A percentile compares a stretch with the other conserved stretches of the same genome.
Evolutionary conservation across 2,888 invertebrate species (phyloP).

Genomic region (Allacma fusca): DNA sequence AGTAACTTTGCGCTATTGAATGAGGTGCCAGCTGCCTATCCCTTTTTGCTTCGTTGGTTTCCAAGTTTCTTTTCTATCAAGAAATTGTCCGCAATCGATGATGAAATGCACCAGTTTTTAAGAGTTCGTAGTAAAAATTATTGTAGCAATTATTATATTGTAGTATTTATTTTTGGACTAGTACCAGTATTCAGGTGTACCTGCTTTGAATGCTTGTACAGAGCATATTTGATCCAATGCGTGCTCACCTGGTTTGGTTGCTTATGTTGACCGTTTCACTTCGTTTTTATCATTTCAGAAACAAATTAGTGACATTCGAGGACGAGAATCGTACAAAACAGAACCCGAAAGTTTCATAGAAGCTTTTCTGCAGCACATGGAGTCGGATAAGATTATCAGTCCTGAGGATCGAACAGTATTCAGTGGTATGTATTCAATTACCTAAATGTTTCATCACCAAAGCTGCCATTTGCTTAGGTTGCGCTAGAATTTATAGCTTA

Average conservation of each 20-base stretch:
- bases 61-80: neutral
- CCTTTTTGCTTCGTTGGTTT: neutral
- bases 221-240: neutral
- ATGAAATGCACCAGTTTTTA: neutral
- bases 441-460: too few species aligned
- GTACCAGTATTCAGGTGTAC: too few species aligned
- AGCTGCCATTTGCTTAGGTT: too few species aligned
- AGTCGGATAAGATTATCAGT: neutral
- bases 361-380: constrained; percentile 13
- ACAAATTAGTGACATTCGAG: neutral
- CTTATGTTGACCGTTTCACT: neutral
- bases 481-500: too few species aligned
- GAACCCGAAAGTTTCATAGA: constrained; percentile 5
- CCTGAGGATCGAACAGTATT: neutral
- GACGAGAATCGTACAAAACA: neutral
- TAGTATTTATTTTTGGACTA: too few species aligned
- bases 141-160: too few species aligned
- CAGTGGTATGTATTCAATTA: neutral
- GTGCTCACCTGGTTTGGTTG: neutral
- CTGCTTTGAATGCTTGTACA: too few species aligned
- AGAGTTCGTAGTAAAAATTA: neutral
- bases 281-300: neutral
- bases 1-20: neutral
- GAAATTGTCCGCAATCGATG: neutral
- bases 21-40: neutral